A percentile compares a stretch with the other conserved stretches of the same genome.
Evolutionary conservation across 1,140 invertebrate genomes (phyloP).

Genomic region (Drosophila paulistorum): DNA sequence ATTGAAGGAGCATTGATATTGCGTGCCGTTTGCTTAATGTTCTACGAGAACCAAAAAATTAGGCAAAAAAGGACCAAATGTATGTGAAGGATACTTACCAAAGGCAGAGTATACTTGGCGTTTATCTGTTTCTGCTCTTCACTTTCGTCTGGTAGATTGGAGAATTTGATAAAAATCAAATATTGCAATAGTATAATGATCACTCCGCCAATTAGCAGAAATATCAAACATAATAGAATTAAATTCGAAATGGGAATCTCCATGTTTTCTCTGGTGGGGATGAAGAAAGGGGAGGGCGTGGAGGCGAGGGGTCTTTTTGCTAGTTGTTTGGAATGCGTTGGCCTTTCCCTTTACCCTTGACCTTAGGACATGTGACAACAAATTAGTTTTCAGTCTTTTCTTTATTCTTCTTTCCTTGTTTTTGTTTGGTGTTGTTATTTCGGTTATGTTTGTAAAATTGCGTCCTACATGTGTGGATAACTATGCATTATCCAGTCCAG

Average conservation of each 20-base stretch:
- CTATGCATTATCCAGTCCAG: not conserved
- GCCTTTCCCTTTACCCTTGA: not conserved
- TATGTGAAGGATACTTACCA: constrained; percentile 64
- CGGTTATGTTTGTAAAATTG: not conserved
- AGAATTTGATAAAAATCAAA: constrained; percentile 84
- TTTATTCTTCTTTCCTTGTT: not conserved
- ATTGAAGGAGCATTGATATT: constrained; percentile 46
- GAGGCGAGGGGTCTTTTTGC: not conserved
- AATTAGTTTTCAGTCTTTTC: not conserved
- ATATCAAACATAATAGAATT: constrained; percentile 79
- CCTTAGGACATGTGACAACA: constrained; percentile 1
- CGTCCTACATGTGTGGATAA: constrained; percentile 2
- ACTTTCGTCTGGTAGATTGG: constrained; percentile 83
- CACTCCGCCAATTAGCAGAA: constrained; percentile 83
- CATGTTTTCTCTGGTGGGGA: constrained; percentile 44
- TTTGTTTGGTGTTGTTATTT: not conserved
- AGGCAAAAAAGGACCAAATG: not conserved
- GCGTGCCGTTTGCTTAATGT: constrained; percentile 74
- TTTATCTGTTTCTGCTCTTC: constrained; percentile 81
- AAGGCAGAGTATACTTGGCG: constrained; percentile 83
- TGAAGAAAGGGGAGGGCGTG: not conserved
- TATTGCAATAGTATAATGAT: constrained; percentile 84
- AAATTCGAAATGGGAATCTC: constrained; percentile 82
- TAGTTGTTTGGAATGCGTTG: not conserved
- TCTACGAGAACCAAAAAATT: constrained; percentile 33